Percentiles rank a stretch among this genome's conserved stretches.
Conservation (phyloP, 1,140 invertebrate species). For the Philaenus spumarius region DNA sequence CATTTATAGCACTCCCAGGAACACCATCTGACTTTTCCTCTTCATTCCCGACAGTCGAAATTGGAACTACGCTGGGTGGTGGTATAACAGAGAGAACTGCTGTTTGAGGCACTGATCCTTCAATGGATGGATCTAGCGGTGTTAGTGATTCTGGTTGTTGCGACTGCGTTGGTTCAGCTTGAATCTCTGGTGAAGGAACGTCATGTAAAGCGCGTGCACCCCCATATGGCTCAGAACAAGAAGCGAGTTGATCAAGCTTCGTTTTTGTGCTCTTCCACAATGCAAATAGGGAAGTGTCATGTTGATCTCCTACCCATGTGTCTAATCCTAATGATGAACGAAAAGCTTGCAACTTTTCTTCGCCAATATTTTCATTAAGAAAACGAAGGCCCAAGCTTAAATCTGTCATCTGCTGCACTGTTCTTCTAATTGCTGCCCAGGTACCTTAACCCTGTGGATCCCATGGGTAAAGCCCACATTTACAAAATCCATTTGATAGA, state of each 20-base stretch:
- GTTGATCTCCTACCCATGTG: not conserved
- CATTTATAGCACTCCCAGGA: not conserved
- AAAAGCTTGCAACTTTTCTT: not conserved
- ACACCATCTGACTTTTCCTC: not conserved
- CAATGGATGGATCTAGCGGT: not conserved
- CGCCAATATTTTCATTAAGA: not conserved
- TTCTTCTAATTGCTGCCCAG: not conserved
- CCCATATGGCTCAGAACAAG: not conserved
- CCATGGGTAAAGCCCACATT: not conserved
- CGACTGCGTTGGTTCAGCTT: not conserved
- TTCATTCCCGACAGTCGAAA: not conserved
- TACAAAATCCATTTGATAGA: not conserved
- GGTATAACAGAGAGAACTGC: not conserved
- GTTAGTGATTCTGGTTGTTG: not conserved
- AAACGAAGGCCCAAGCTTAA: not conserved
- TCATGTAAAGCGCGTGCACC: not conserved
- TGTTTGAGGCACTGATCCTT: not conserved
- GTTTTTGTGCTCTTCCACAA: not conserved
- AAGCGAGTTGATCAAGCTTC: not conserved
- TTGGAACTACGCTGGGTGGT: not conserved
- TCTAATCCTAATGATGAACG: not conserved
- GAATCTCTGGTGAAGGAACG: not conserved
- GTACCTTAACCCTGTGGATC: slow-evolving; percentile 17
- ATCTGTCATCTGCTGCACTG: not conserved
- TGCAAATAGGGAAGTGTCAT: not conserved